Conservation (phyloP, 2,888 invertebrate species). For the Notodonta dromedarius region DNA sequence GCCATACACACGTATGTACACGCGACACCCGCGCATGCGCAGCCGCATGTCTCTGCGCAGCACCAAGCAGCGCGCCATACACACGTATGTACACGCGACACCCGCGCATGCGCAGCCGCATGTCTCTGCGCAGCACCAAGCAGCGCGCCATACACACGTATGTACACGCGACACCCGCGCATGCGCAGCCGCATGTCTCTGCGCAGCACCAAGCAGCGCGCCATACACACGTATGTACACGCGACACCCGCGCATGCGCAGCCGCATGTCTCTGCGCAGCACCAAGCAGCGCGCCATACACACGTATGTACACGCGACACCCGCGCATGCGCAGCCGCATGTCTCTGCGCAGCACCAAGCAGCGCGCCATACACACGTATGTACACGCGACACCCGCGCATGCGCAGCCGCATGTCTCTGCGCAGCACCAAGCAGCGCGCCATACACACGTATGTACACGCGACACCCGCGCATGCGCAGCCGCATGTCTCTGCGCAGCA, state of each 20-base stretch:
- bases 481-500: background rate
- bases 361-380: background rate
- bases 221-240: background rate
- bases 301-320: background rate
- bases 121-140: background rate
- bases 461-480: background rate
- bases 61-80: background rate
- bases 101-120: background rate
- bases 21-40: background rate
- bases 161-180: background rate
- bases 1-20: background rate
- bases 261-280: background rate
- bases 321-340: background rate
- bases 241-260: background rate
- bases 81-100: background rate
- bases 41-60: background rate
- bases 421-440: background rate
- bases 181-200: background rate
- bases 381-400: background rate
- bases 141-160: background rate
- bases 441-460: background rate
- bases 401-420: background rate
- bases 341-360: background rate
- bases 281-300: background rate
- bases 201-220: background rate